Percentiles rank a stretch among this genome's conserved stretches.
Evolutionary conservation across 92 coral and sea anemone species (phyloP).

Genomic region (Umimayanthus chanpuru): DNA sequence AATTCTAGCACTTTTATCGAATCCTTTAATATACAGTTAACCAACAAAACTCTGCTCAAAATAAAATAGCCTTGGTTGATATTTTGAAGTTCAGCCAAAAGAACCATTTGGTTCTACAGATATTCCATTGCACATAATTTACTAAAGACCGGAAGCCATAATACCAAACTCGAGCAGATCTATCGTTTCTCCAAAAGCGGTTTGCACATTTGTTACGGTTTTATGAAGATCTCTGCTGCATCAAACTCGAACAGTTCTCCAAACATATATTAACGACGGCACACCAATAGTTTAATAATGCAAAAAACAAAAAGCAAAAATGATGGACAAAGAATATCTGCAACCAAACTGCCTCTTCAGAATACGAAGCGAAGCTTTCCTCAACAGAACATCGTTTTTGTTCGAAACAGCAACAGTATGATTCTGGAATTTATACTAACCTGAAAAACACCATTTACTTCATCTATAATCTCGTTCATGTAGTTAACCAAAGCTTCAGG

Average conservation of each 20-base stretch:
- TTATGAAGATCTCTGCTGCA: not conserved
- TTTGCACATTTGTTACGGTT: not conserved
- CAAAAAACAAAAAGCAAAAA: not conserved
- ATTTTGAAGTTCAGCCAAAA: not conserved
- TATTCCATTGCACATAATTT: conserved; percentile 2
- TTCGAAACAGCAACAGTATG: not conserved
- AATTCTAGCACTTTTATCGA: no score
- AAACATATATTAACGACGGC: not conserved
- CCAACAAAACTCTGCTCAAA: not conserved
- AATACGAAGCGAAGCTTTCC: not conserved
- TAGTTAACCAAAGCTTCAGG: conserved; percentile 96
- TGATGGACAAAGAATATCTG: not conserved
- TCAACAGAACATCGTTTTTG: not conserved
- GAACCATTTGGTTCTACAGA: not conserved
- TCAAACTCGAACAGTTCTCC: not conserved
- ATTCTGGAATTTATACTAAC: conserved; percentile 45
- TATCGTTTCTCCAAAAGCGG: conserved; percentile 19
- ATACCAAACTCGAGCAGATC: not conserved
- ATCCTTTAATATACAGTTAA: not conserved
- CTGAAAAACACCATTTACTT: conserved; percentile 97
- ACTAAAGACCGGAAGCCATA: conserved; percentile 38
- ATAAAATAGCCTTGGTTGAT: not conserved
- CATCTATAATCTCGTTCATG: conserved; percentile 97
- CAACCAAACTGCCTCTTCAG: not conserved
- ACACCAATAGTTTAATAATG: not conserved